Evolutionary conservation across 1,140 invertebrate species (phyloP).

Genomic region (Meteorus sp.): DNA sequence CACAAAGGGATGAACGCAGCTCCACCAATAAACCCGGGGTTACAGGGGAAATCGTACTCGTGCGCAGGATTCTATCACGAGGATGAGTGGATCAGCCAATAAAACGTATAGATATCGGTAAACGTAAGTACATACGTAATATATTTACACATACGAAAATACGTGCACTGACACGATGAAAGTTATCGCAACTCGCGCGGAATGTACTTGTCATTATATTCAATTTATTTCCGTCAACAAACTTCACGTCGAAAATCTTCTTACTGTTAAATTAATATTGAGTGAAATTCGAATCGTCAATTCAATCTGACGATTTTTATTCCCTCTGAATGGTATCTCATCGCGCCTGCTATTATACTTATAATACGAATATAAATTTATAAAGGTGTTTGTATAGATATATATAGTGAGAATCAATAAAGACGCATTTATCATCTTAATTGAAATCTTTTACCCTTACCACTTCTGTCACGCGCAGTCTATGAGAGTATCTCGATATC

Average conservation of each 20-base stretch:
- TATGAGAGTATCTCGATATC: not conserved
- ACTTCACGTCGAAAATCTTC: too few relatives aligned
- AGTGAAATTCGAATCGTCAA: not conserved
- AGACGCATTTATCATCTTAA: constrained; percentile 17
- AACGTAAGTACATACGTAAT: not conserved
- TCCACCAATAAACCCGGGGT: constrained; percentile 46
- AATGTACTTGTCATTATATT: too few relatives aligned
- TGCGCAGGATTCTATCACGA: constrained; percentile 44
- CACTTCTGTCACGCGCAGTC: constrained; percentile 2
- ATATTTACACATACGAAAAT: too few relatives aligned
- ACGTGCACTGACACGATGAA: too few relatives aligned
- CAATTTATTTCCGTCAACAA: too few relatives aligned
- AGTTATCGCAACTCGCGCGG: too few relatives aligned
- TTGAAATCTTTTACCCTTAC: constrained; percentile 19
- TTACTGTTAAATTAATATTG: not conserved
- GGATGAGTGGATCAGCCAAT: constrained; percentile 50
- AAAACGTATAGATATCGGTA: constrained; percentile 45
- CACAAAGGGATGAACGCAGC: constrained; percentile 51
- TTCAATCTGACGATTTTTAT: too few relatives aligned
- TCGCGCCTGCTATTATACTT: too few relatives aligned
- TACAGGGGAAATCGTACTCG: constrained; percentile 45
- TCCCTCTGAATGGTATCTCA: too few relatives aligned
- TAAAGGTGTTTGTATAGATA: too few relatives aligned
- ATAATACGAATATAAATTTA: too few relatives aligned
- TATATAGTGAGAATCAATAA: too few relatives aligned